phyloP scores from a whole-genome alignment of 2,113 vertebrate genomes.

The Laticauda colubrina region DNA sequence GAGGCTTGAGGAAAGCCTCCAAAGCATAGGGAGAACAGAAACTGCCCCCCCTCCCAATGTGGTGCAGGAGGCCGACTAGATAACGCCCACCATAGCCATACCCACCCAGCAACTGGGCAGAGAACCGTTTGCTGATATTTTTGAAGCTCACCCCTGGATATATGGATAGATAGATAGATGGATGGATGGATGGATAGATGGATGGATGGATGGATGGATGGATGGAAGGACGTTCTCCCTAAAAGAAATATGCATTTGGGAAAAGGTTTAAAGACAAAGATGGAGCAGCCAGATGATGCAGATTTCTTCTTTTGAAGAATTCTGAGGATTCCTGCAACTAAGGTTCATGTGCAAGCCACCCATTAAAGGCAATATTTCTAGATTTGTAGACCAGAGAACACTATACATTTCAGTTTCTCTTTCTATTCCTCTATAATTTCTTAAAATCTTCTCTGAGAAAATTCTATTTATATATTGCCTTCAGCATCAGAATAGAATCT shows the following conservation, averaged over 20 bases:
- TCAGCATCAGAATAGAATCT: not conserved
- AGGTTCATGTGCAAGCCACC: not conserved
- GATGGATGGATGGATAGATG: no score
- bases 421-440: not conserved
- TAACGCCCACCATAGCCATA: no score
- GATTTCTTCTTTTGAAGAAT: not conserved
- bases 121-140: no score
- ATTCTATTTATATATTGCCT: not conserved
- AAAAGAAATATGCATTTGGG: not conserved
- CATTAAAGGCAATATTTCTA: slow-evolving; percentile 1
- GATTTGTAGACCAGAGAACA: not conserved
- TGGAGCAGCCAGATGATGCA: not conserved
- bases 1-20: no score
- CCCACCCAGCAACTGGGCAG: no score
- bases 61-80: no score
- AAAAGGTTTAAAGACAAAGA: not conserved
- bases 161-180: no score
- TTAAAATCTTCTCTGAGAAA: not conserved
- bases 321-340: not conserved
- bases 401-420: not conserved
- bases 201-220: no score
- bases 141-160: no score
- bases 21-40: no score
- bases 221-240: not conserved
- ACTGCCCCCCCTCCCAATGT: no score